Evolutionary conservation across 2,797 vertebrate species (phyloP).

Genomic region (Sebastolobus altivelis): DNA sequence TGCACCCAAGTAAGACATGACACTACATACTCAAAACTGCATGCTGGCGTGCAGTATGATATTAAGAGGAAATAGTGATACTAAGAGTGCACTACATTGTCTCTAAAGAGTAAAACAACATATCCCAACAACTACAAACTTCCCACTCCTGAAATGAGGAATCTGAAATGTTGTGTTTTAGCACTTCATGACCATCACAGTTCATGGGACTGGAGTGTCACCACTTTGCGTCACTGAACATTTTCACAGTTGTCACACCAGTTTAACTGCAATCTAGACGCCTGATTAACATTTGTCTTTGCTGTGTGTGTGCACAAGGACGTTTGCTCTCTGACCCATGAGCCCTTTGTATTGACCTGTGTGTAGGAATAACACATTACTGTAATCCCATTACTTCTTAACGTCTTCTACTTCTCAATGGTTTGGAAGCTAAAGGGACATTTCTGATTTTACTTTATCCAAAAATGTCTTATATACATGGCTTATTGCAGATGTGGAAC

Average conservation of each 20-base stretch:
- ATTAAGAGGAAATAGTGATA: not conserved
- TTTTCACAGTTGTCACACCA: not conserved
- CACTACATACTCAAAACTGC: not conserved
- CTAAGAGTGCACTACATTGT: not conserved
- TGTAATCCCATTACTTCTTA: not conserved
- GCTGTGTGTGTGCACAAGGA: not conserved
- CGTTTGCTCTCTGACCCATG: not conserved
- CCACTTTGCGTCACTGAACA: not conserved
- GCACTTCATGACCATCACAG: not conserved
- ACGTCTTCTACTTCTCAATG: not conserved
- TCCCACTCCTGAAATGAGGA: not conserved
- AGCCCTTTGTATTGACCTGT: not conserved
- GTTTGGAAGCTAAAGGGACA: not conserved
- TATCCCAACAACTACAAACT: not conserved
- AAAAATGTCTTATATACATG: not conserved
- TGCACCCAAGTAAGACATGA: slow-evolving; percentile 4
- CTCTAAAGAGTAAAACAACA: not conserved
- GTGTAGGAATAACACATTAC: not conserved
- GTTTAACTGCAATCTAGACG: not conserved
- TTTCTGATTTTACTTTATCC: not conserved
- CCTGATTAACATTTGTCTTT: not conserved
- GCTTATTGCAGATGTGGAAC: slow-evolving; percentile 6
- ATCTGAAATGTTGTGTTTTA: not conserved
- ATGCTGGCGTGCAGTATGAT: not conserved
- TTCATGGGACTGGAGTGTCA: not conserved